Evolutionary conservation across 2,113 vertebrate genomes (phyloP).

Genomic region (Pollachius pollachius): DNA sequence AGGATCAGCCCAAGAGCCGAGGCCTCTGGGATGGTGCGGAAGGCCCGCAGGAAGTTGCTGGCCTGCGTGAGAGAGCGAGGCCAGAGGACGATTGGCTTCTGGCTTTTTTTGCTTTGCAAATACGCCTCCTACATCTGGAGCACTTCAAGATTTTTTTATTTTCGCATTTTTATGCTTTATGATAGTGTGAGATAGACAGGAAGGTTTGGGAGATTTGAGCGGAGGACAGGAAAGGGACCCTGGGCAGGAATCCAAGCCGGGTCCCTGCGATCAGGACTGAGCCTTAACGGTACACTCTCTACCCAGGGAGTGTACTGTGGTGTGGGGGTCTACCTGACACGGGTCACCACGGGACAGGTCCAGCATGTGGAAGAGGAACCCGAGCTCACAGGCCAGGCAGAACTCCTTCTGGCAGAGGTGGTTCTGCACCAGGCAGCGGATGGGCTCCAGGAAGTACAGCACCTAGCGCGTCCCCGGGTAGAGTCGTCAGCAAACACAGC

Average conservation of each 20-base stretch:
- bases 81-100: too few relatives aligned
- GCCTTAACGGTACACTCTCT: too few relatives aligned
- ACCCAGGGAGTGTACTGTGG: too few relatives aligned
- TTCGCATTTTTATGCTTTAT: too few relatives aligned
- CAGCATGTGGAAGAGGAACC: conserved; percentile 97
- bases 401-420: conserved; percentile 98
- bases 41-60: conserved; percentile 94
- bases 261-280: too few relatives aligned
- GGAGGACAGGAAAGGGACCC: too few relatives aligned
- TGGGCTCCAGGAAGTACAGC: conserved; percentile 93
- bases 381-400: conserved; percentile 94
- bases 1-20: conserved; percentile 93
- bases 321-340: conserved; percentile 81
- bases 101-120: too few relatives aligned
- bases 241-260: too few relatives aligned
- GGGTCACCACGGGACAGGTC: conserved; percentile 95
- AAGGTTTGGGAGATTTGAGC: too few relatives aligned
- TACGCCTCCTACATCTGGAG: too few relatives aligned
- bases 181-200: too few relatives aligned
- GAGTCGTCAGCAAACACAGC: background rate
- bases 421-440: conserved; percentile 95
- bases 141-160: too few relatives aligned
- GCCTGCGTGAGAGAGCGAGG: conserved; percentile 61
- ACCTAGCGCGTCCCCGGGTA: conserved; percentile 70
- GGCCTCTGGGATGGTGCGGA: conserved; percentile 96